Percentiles rank a stretch among this genome's conserved stretches.
Evolutionary conservation across 2,797 vertebrate genomes (phyloP).

Genomic region (Mustela erminea): DNA sequence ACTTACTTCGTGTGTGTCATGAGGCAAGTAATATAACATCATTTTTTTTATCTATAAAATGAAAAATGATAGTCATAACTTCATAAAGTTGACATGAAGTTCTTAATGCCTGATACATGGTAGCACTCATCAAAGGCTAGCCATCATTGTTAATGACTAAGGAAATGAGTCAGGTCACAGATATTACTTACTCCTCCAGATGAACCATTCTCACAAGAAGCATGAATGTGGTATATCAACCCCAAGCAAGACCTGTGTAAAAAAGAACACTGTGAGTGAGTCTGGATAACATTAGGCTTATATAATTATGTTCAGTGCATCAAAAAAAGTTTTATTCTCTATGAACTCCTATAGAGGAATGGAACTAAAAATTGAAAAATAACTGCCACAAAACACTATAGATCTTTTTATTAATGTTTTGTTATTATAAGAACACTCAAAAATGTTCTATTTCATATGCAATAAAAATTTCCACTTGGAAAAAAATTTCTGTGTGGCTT

Average conservation of each 20-base stretch:
- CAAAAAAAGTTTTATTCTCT: background rate
- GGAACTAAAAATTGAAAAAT: slow-evolving; percentile 39
- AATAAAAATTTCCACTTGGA: background rate
- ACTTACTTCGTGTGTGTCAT: slow-evolving; percentile 12
- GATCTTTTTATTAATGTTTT: slow-evolving; percentile 33
- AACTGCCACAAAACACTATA: background rate
- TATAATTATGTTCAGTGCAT: background rate
- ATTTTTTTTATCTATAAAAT: slow-evolving; percentile 11
- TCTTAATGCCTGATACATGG: background rate
- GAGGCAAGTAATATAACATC: slow-evolving; percentile 21
- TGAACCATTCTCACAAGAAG: background rate
- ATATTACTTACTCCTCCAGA: background rate
- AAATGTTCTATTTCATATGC: background rate
- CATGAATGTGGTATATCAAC: slow-evolving; percentile 11
- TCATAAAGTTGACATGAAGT: background rate
- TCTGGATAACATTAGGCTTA: slow-evolving; percentile 32
- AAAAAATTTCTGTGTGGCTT: background rate
- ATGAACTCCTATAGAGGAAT: background rate
- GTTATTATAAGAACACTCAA: slow-evolving; percentile 12
- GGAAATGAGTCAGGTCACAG: slow-evolving; percentile 30
- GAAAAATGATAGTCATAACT: slow-evolving; percentile 42
- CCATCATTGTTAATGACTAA: slow-evolving; percentile 29
- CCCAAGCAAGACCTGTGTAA: background rate
- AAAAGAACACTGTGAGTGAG: background rate
- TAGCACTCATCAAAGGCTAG: slow-evolving; percentile 8